A percentile compares a stretch with the other conserved stretches of the same genome.
Conservation (phyloP, 2,888 invertebrate genomes). For the Trilocha varians region DNA sequence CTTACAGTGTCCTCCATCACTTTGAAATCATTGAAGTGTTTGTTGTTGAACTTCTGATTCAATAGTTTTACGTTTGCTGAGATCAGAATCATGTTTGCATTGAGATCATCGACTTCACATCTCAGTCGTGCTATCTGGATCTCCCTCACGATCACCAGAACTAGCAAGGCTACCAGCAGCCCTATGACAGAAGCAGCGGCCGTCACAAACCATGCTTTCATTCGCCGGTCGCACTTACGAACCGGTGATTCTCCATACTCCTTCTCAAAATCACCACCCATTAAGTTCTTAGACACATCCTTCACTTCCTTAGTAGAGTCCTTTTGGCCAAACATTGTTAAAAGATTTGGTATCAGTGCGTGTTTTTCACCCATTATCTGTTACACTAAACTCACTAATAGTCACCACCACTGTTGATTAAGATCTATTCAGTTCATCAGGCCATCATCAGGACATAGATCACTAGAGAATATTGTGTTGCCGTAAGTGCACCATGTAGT, state of each 20-base stretch:
- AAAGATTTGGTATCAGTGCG: slow-evolving; percentile 47
- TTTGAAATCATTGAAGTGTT: slow-evolving; percentile 49
- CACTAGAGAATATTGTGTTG: no score
- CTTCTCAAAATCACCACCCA: slow-evolving; percentile 60
- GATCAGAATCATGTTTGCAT: slow-evolving; percentile 49
- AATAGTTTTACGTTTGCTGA: slow-evolving; percentile 47
- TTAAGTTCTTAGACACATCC: slow-evolving; percentile 60
- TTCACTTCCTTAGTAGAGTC: slow-evolving; percentile 44
- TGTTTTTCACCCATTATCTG: slow-evolving; percentile 59
- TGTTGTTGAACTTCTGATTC: slow-evolving; percentile 49
- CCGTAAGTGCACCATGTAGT: slow-evolving; percentile 20
- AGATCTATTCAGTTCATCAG: slow-evolving; percentile 32
- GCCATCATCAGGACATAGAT: slow-evolving; percentile 46
- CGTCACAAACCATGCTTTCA: slow-evolving; percentile 33
- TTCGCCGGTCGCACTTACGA: slow-evolving; percentile 32
- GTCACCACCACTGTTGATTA: slow-evolving; percentile 19
- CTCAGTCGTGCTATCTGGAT: slow-evolving; percentile 45
- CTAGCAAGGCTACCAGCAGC: slow-evolving; percentile 42
- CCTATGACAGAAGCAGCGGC: slow-evolving; percentile 30
- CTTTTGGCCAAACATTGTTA: slow-evolving; percentile 52
- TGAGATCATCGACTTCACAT: slow-evolving; percentile 50
- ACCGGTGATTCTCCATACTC: slow-evolving; percentile 41
- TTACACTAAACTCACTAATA: slow-evolving; percentile 41
- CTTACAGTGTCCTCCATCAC: slow-evolving; percentile 59
- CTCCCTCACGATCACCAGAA: slow-evolving; percentile 49